A percentile compares a stretch with the other conserved stretches of the same genome.
phyloP scores from a whole-genome alignment of 2,888 invertebrate species.

The Beris chalybata region DNA sequence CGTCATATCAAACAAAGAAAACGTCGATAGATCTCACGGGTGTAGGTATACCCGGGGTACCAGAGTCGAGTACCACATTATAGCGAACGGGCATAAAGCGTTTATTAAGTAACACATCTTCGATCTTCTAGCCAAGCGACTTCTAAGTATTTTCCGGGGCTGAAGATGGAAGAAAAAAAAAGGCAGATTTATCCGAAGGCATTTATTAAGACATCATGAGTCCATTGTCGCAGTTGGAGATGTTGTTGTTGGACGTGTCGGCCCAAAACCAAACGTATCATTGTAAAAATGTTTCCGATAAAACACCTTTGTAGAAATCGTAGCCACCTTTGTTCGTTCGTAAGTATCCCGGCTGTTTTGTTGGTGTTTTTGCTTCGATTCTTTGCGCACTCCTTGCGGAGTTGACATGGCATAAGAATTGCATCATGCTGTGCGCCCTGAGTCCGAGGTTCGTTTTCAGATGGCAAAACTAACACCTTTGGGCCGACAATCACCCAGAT shows the following conservation, averaged over 20 bases:
- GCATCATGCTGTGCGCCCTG: slow-evolving; percentile 48
- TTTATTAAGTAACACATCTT: slow-evolving; percentile 30
- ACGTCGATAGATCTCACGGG: slow-evolving; percentile 29
- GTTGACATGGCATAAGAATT: slow-evolving; percentile 42
- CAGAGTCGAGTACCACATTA: not conserved
- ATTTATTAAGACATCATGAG: slow-evolving; percentile 33
- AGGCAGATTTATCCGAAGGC: slow-evolving; percentile 21
- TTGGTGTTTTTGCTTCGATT: slow-evolving; percentile 4
- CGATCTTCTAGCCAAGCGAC: slow-evolving; percentile 5
- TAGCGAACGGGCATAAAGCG: slow-evolving; percentile 1
- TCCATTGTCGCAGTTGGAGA: slow-evolving; percentile 28
- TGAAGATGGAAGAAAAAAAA: slow-evolving; percentile 8
- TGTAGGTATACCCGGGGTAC: slow-evolving; percentile 23
- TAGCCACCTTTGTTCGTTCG: slow-evolving; percentile 28
- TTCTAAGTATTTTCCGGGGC: slow-evolving; percentile 27
- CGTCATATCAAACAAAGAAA: slow-evolving; percentile 29
- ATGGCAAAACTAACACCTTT: slow-evolving; percentile 32
- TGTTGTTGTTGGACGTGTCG: slow-evolving; percentile 28
- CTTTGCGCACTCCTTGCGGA: slow-evolving; percentile 22
- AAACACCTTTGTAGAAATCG: slow-evolving; percentile 21
- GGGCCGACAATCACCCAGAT: slow-evolving; percentile 15
- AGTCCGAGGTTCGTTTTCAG: slow-evolving; percentile 20
- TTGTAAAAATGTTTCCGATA: slow-evolving; percentile 25
- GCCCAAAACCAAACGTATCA: slow-evolving; percentile 20
- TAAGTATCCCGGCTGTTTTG: slow-evolving; percentile 11